Conservation (phyloP, 2,888 invertebrate species). For the Leuctra nigra region DNA sequence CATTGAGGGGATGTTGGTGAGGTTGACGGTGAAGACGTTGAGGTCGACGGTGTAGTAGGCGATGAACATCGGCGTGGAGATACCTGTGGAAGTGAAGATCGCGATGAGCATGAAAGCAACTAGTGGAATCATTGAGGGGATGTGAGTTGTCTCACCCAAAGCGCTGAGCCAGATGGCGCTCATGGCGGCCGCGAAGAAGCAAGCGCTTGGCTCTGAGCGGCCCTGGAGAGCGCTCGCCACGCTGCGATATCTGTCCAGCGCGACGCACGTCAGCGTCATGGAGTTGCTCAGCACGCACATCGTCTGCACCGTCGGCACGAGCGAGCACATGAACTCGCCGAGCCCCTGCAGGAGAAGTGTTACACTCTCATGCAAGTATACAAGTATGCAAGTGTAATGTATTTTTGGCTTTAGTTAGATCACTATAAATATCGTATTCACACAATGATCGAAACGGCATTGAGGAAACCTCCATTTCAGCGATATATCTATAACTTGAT, state of each 20-base stretch:
- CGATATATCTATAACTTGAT: too few species aligned
- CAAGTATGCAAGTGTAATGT: too few species aligned
- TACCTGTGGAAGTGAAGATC: too few species aligned
- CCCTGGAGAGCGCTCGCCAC: conserved; percentile 41
- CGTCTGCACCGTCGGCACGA: conserved; percentile 46
- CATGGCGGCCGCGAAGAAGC: conserved; percentile 37
- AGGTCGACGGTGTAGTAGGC: conserved; percentile 35
- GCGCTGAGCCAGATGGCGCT: conserved; percentile 40
- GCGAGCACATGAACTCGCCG: conserved; percentile 44
- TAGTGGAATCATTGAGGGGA: too few species aligned
- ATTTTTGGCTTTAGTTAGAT: too few species aligned
- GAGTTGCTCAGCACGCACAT: conserved; percentile 47
- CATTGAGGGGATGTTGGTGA: conserved; percentile 27
- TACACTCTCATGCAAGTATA: too few species aligned
- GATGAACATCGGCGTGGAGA: conserved; percentile 41
- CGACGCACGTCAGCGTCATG: conserved; percentile 47
- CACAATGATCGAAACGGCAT: too few species aligned
- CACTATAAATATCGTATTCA: too few species aligned
- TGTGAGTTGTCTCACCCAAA: conserved; percentile 35
- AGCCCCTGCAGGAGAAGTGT: conserved; percentile 24
- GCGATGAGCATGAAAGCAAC: too few species aligned
- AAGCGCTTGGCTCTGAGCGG: conserved; percentile 43
- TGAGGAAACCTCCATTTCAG: too few species aligned
- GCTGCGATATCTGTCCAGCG: conserved; percentile 49
- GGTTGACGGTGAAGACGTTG: conserved; percentile 34